A percentile compares a stretch with the other conserved stretches of the same genome.
phyloP scores from a whole-genome alignment of 2,888 invertebrate species.

The Lissocephala sabroskyi region DNA sequence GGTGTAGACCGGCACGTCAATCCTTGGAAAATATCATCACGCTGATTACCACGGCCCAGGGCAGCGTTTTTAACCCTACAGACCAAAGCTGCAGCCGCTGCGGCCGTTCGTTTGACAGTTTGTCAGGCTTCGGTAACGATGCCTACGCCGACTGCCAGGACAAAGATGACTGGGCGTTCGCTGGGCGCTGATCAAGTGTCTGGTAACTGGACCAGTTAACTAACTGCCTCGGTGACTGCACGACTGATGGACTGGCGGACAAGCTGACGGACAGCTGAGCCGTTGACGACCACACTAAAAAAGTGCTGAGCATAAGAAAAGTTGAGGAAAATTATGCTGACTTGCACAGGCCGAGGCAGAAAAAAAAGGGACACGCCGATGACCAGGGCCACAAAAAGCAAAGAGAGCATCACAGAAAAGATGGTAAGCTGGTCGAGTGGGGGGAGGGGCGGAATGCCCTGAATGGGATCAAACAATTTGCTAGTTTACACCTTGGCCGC shows the following conservation, averaged over 20 bases:
- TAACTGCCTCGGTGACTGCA: neutral
- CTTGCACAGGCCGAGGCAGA: slow-evolving; percentile 22
- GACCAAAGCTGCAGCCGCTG: no score
- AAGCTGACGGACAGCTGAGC: slow-evolving; percentile 26
- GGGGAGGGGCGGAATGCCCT: slow-evolving; percentile 14
- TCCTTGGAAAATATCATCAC: neutral
- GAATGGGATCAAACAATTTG: slow-evolving; percentile 63
- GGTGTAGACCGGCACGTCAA: neutral
- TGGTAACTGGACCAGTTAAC: neutral
- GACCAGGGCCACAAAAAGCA: neutral
- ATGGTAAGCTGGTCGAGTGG: neutral
- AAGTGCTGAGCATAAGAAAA: slow-evolving; percentile 50
- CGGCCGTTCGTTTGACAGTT: neutral
- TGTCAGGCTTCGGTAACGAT: neutral
- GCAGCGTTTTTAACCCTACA: neutral
- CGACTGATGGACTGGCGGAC: slow-evolving; percentile 1
- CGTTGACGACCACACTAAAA: slow-evolving; percentile 26
- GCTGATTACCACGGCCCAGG: neutral
- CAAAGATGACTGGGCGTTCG: neutral
- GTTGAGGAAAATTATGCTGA: slow-evolving; percentile 54
- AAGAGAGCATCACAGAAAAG: slow-evolving; percentile 10
- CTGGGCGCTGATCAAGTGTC: neutral
- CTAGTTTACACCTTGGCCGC: slow-evolving; percentile 64
- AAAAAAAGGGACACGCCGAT: slow-evolving; percentile 9
- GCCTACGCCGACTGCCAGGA: no score